Evolutionary conservation across 1,140 invertebrate species (phyloP).

Genomic region (Drosophila subpulchrella): DNA sequence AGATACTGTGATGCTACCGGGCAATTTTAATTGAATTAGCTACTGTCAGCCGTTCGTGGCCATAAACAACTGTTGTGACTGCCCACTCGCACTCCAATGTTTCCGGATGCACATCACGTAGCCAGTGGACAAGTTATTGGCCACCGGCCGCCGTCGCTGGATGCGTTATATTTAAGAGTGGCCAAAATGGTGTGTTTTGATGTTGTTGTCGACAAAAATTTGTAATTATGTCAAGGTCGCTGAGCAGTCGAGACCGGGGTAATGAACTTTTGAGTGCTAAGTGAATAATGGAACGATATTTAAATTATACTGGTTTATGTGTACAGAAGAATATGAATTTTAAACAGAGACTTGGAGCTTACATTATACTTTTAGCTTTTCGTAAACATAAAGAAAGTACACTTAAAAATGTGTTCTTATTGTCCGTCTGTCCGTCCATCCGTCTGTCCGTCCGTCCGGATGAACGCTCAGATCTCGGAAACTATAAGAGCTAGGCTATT

Average conservation of each 20-base stretch:
- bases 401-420: too few species aligned
- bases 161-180: slow-evolving; percentile 29
- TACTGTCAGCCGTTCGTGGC: not conserved
- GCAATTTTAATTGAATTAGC: slow-evolving; percentile 17
- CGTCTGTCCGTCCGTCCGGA: too few species aligned
- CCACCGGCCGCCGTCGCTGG: slow-evolving; percentile 8
- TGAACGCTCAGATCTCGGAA: too few species aligned
- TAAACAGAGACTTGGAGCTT: too few species aligned
- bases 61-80: slow-evolving; percentile 19
- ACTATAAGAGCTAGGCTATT: too few species aligned
- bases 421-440: too few species aligned
- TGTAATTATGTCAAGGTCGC: slow-evolving; percentile 34
- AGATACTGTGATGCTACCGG: not conserved
- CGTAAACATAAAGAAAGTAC: too few species aligned
- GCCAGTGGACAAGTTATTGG: slow-evolving; percentile 37
- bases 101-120: slow-evolving; percentile 40
- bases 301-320: too few species aligned
- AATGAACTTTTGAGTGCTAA: slow-evolving; percentile 29
- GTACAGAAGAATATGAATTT: too few species aligned
- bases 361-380: too few species aligned
- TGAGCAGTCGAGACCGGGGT: not conserved
- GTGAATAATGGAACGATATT: too few species aligned
- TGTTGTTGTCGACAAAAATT: slow-evolving; percentile 8
- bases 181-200: slow-evolving; percentile 38
- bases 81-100: not conserved